Percentiles rank a stretch among this genome's conserved stretches.
Conservation (phyloP, 1,140 invertebrate genomes). For the Harpegnathos saltator region DNA sequence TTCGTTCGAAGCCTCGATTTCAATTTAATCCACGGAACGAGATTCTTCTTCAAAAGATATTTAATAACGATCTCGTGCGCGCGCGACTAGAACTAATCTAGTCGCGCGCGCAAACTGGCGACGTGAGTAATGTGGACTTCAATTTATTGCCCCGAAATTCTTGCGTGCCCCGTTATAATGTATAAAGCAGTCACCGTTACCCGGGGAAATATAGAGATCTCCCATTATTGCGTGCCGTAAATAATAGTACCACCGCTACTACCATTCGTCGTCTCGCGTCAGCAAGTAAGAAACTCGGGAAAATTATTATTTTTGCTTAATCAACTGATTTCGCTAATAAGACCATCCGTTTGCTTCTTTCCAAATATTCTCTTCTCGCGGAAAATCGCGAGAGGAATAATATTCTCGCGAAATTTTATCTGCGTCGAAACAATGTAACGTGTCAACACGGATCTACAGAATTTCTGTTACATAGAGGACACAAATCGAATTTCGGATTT, state of each 20-base stretch:
- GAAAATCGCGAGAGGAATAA: too few relatives aligned
- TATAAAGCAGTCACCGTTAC: conserved; percentile 1
- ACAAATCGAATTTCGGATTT: neutral
- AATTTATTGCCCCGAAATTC: conserved; percentile 40
- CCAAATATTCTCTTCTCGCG: neutral
- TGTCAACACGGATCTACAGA: neutral
- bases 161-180: conserved; percentile 16
- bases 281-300: neutral
- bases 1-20: neutral
- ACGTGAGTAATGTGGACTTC: conserved; percentile 20
- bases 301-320: neutral
- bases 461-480: neutral
- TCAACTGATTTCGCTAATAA: neutral
- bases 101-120: conserved; percentile 11
- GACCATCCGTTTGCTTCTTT: neutral
- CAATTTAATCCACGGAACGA: neutral
- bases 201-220: conserved; percentile 16
- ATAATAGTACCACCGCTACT: neutral
- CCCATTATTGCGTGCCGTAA: conserved; percentile 17
- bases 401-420: neutral
- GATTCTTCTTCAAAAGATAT: conserved; percentile 46
- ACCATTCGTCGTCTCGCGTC: neutral
- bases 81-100: conserved; percentile 28
- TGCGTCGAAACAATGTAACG: neutral
- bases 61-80: conserved; percentile 31